These are phyloP conservation scores for Aricia agestis DNA, from an alignment of 1,140 invertebrate genomes.

Conservation along the genomic window DNA sequence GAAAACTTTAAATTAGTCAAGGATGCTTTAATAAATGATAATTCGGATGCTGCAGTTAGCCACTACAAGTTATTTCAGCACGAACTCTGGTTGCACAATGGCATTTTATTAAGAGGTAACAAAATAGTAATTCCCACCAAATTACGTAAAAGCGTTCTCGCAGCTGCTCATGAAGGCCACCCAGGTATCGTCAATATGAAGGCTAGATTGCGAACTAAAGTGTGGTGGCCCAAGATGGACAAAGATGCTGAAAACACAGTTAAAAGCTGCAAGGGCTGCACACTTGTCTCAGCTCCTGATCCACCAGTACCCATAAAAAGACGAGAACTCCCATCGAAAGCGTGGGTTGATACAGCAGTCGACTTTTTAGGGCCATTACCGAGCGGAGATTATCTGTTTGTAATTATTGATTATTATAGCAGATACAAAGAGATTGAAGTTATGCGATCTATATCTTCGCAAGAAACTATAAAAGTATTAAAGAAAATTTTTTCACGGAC, in stretches of 20 bases:
- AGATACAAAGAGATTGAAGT: conserved; percentile 37
- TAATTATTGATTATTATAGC: conserved; percentile 32
- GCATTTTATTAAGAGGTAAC: conserved; percentile 29
- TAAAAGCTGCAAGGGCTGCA: conserved; percentile 66
- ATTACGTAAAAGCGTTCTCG: conserved; percentile 37
- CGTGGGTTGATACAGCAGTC: conserved; percentile 40
- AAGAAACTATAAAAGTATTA: conserved; percentile 32
- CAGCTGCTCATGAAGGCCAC: conserved; percentile 69
- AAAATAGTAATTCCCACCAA: conserved; percentile 42
- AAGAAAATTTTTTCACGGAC: conserved; percentile 35
- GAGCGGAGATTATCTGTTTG: conserved; percentile 27
- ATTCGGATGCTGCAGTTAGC: conserved; percentile 26
- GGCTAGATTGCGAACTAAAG: conserved; percentile 64
- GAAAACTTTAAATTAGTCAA: conserved; percentile 22
- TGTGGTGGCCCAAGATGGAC: conserved; percentile 76
- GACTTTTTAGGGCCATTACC: conserved; percentile 43
- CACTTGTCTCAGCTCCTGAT: conserved; percentile 33
- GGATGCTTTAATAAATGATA: conserved; percentile 17
- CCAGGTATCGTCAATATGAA: conserved; percentile 77
- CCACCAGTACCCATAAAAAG: conserved; percentile 38
- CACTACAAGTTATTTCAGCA: conserved; percentile 26
- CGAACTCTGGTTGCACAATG: conserved; percentile 30
- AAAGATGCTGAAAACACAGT: conserved; percentile 61
- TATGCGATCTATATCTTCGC: conserved; percentile 29
- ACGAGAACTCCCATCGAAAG: conserved; percentile 31